Evolutionary conservation across 2,797 vertebrate genomes (phyloP).

Genomic region (Amphiprion clarkii): DNA sequence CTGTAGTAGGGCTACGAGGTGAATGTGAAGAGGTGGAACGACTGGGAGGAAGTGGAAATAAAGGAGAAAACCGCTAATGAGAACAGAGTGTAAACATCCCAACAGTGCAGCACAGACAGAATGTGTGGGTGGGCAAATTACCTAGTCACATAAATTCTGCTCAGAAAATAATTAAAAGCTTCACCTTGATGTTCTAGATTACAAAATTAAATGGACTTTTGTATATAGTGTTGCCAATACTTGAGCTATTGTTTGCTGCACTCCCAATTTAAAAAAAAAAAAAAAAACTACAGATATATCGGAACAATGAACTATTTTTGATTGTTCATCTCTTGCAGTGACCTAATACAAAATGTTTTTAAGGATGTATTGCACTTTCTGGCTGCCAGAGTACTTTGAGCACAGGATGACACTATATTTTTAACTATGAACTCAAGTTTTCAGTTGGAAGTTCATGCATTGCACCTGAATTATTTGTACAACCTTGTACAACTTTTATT

Average conservation of each 20-base stretch:
- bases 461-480: background rate
- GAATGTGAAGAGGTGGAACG: background rate
- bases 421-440: background rate
- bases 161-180: background rate
- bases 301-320: background rate
- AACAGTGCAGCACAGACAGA: background rate
- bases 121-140: too few relatives aligned
- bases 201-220: background rate
- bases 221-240: background rate
- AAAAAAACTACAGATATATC: too few relatives aligned
- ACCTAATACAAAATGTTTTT: background rate
- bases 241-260: background rate
- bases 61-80: background rate
- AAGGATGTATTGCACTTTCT: background rate
- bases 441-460: background rate
- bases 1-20: conserved; percentile 14
- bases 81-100: background rate
- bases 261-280: too few relatives aligned
- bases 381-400: too few relatives aligned
- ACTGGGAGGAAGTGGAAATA: background rate
- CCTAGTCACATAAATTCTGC: too few relatives aligned
- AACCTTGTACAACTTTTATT: background rate
- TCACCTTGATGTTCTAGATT: background rate
- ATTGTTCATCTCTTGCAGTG: background rate
- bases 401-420: too few relatives aligned